Evolutionary conservation across 2,888 invertebrate genomes (phyloP).

Genomic region (Caenorhabditis auriculariae): DNA sequence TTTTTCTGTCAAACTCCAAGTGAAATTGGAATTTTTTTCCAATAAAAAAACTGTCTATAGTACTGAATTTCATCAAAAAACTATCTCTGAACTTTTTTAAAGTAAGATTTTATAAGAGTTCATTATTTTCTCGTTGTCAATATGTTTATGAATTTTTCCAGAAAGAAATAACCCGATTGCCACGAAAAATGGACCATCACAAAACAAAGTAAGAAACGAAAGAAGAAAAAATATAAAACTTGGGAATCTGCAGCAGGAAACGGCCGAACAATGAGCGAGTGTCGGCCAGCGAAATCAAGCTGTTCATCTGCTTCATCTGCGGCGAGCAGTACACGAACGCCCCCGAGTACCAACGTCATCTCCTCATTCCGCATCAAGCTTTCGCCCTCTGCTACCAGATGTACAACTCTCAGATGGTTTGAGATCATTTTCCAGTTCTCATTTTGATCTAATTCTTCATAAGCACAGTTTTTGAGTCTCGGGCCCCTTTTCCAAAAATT

Average conservation of each 20-base stretch:
- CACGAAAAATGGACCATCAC: no score
- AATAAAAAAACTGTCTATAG: no score
- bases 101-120: no score
- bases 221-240: not conserved
- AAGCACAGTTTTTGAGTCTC: no score
- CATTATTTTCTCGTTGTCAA: no score
- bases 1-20: no score
- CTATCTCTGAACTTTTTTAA: no score
- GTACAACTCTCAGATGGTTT: conserved; percentile 13
- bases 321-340: conserved; percentile 16
- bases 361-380: conserved; percentile 27
- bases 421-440: not conserved
- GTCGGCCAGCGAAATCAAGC: conserved; percentile 11
- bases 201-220: not conserved
- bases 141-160: no score
- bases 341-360: conserved; percentile 28
- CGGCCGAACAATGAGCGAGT: conserved; percentile 8
- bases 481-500: no score
- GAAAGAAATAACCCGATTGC: no score
- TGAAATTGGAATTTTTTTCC: no score
- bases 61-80: no score
- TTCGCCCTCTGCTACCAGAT: conserved; percentile 27
- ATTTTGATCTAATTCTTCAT: not conserved
- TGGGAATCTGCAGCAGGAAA: not conserved
- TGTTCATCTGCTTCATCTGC: conserved; percentile 31